Evolutionary conservation across 2,888 invertebrate species (phyloP).

Genomic region (Ischnus inquisitorius): DNA sequence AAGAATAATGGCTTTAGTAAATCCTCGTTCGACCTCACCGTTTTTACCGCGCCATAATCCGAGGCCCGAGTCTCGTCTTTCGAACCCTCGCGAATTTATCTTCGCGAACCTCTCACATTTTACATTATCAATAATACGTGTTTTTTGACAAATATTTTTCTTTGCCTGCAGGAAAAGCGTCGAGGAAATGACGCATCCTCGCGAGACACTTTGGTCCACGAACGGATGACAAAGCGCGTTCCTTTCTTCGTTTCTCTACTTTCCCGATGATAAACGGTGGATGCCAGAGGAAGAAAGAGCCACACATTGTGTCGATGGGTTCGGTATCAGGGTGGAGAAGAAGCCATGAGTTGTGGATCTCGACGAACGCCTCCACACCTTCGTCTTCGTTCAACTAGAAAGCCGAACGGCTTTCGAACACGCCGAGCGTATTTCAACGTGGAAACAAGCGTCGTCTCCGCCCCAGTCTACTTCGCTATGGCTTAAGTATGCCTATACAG

Average conservation of each 20-base stretch:
- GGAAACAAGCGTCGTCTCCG: constrained; percentile 21
- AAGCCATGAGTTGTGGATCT: constrained; percentile 27
- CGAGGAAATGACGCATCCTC: background rate
- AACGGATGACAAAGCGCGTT: background rate
- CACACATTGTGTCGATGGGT: background rate
- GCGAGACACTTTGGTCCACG: constrained; percentile 21
- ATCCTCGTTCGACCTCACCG: background rate
- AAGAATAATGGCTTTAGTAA: constrained; percentile 31
- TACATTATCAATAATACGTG: background rate
- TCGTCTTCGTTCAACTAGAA: constrained; percentile 13
- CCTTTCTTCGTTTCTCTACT: background rate
- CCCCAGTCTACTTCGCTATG: constrained; percentile 7
- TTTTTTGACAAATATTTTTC: background rate
- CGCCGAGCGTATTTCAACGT: constrained; percentile 18
- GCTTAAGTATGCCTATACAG: constrained; percentile 11
- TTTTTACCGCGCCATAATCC: background rate
- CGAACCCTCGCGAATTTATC: background rate
- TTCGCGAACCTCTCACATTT: background rate
- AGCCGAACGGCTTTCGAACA: constrained; percentile 26
- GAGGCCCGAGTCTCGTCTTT: background rate
- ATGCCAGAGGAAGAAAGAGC: background rate
- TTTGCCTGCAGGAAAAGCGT: background rate
- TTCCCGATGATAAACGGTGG: constrained; percentile 2
- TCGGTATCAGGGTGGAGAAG: constrained; percentile 15
- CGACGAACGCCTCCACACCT: constrained; percentile 16